phyloP scores from a whole-genome alignment of 2,113 vertebrate species.

The Melanerpes formicivorus region DNA sequence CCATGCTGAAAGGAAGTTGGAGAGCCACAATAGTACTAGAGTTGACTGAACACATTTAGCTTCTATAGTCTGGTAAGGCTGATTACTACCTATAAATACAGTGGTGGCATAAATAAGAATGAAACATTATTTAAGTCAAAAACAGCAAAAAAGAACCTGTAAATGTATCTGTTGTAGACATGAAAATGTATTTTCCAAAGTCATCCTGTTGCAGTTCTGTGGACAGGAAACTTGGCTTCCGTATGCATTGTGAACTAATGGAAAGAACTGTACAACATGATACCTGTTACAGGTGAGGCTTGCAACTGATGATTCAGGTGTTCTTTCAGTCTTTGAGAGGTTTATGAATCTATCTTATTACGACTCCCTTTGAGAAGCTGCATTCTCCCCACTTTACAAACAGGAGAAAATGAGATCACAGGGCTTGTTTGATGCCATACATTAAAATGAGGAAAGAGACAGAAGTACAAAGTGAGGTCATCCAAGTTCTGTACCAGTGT shows the following conservation, averaged over 20 bases:
- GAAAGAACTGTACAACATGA: neutral
- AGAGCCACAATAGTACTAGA: neutral
- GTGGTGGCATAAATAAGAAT: neutral
- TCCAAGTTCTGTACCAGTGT: neutral
- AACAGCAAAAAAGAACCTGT: neutral
- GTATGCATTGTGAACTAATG: neutral
- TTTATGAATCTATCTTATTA: neutral
- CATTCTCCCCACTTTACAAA: neutral
- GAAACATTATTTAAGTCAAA: neutral
- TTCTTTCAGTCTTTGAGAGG: neutral
- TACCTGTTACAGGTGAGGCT: neutral
- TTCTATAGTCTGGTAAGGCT: neutral
- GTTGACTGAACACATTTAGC: neutral
- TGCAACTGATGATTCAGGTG: neutral
- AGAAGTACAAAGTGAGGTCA: neutral
- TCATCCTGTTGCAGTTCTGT: neutral
- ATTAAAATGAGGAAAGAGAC: neutral
- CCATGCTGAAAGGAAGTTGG: neutral
- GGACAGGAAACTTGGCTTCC: neutral
- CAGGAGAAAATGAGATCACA: neutral
- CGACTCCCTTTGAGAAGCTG: neutral
- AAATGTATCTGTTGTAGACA: neutral
- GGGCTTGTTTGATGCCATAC: neutral
- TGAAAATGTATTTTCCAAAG: neutral
- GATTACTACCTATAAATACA: neutral